Base-by-base conservation (phyloP, 2,113 vertebrate species). In the Nansenia antarctica region DNA sequence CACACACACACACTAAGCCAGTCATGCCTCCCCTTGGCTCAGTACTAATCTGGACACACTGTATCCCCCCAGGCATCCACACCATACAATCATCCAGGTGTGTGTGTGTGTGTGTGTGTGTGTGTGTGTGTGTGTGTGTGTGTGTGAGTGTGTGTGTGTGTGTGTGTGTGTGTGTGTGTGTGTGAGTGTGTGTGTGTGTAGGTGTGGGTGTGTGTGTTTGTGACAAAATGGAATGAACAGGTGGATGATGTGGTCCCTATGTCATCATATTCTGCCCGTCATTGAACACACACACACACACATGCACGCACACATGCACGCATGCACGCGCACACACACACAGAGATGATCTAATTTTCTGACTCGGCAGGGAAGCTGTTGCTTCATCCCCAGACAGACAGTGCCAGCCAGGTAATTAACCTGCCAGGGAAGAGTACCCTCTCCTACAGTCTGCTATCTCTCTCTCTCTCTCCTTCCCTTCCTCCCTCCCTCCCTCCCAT, bases 361-460 rank as follows among this genome's bases (percentile, higher is more conserved):
- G 27, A 58, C 55, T 55, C 54, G 14, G 62, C 65, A 59, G 65
- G 53, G 67, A 58, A 30, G 67, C 73, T 49, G 32, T 39, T 22
- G 58, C 62, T 62, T 81, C 67, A 57, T 73, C 73, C 71, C 68
- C 67, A 74, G 70, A 42, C 78, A 72, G 65, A 78, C 52, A 68
- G 80, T 74, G 70, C 65, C 60, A 68, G 70, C 65, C 60, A 68
- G 70, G 72, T 82, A 82, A 90, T 90, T 87, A 90, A 87, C 83
- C 84, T 70, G 52, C 65, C 72, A 73, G 71, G 79, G 26, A 29
- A 9, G n/a, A n/a, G 18, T 0, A 39, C 2, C 22, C 29, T 29
- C 72, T 70, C 30, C n/a, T 34, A 2, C 34, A 5, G 30, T 8
- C 32, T 31, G 18, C 35, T 45, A 8, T 58, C 27, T 34, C 55